Evolutionary conservation across 2,113 vertebrate species (phyloP).

Genomic region (Charina bottae): DNA sequence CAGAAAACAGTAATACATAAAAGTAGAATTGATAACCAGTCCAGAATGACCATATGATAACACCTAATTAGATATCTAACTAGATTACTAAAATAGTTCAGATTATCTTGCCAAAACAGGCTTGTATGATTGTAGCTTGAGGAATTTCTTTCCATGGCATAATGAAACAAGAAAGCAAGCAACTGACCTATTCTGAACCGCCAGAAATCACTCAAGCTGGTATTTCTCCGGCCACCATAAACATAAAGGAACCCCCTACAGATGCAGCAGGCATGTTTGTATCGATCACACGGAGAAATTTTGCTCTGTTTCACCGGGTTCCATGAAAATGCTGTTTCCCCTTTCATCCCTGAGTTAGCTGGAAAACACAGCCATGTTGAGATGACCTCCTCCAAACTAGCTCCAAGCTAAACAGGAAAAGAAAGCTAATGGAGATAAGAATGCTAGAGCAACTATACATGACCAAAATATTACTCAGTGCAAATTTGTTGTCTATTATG

Average conservation of each 20-base stretch:
- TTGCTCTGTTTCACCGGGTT: constrained; percentile 70
- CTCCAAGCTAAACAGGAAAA: constrained; percentile 12
- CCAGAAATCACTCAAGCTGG: constrained; percentile 83
- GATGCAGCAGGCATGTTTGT: constrained; percentile 79
- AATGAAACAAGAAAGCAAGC: neutral
- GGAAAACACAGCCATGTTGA: neutral
- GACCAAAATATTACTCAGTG: neutral
- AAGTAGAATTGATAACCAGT: neutral
- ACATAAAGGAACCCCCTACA: constrained; percentile 78
- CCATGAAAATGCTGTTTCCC: constrained; percentile 66
- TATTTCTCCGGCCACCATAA: constrained; percentile 76
- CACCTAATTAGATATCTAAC: neutral
- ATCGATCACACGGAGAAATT: constrained; percentile 78
- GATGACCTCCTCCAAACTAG: neutral
- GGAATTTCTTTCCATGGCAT: neutral
- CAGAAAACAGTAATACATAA: neutral
- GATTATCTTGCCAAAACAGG: neutral
- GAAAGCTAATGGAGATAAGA: neutral
- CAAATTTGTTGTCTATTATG: neutral
- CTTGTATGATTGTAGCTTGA: neutral
- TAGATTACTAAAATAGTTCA: neutral
- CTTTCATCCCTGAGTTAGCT: constrained; percentile 46
- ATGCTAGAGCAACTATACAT: neutral
- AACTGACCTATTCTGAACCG: constrained; percentile 81
- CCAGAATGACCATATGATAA: neutral